Evolutionary conservation across 2,888 invertebrate species (phyloP), one percentile per base, ranked within the genome.

Genomic region (Leucophenga montana): DNA sequence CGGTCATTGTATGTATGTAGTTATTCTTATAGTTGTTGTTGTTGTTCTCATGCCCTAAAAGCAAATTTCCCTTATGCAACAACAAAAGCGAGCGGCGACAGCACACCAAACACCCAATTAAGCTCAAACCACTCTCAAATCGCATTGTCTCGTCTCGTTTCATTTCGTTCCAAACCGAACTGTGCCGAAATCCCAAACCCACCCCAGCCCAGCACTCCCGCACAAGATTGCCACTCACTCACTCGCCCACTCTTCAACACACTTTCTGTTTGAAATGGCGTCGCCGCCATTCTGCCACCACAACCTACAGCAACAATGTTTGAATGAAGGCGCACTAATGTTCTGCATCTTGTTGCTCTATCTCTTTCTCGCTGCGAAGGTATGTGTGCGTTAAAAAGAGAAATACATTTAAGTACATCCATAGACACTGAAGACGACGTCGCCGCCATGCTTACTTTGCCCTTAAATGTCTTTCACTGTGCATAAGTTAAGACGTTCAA

Each of bases 301-400:
- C 86, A 85, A 86, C 85, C 85, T 86, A 86, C 83, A 86, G 85
- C 86, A 87, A 86, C 85, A 83, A 78, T 79, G 82, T 80, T 78
- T 77, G 78, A 84, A 83, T 85, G 80, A 83, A 85, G 80, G 74
- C 75, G 76, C 73, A 65, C 61, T 73, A n/a, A n/a, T n/a, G n/a
- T n/a, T n/a, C n/a, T n/a, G n/a, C n/a, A n/a, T n/a, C n/a, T n/a
- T n/a, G n/a, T n/a, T 68, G 66, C 67, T 61, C 62, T 69, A 56
- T 67, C 48, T 48, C 48, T 48, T 16, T 50, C 9, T 50, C 16
- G 50, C 1, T 5, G 18, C n/a, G n/a, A n/a, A n/a, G n/a, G 20
- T 54, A 54, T 18, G 11, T 11, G 11, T 18, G 5, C 39, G 39
- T 5, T 5, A 39, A 39, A 39, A 11, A 39, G 39, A 39, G 8